Evolutionary conservation across 2,113 vertebrate genomes (phyloP), one percentile per base, ranked within the genome.

Genomic region (Chelonoidis abingdonii): DNA sequence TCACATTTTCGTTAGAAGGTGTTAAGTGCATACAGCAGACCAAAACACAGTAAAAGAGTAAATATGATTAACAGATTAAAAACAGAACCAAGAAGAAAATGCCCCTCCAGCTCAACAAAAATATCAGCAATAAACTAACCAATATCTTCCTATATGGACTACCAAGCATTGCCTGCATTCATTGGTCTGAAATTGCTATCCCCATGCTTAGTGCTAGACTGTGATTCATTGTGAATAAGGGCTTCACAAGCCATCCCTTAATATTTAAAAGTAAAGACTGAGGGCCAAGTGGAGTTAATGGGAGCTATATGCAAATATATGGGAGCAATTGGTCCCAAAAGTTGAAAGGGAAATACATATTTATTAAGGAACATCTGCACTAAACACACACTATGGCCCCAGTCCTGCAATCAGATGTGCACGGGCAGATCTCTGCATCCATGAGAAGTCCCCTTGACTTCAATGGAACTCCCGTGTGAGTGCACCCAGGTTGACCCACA

Each of bases 81-180:
- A 89, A 50, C 5, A 89, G 24, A 59, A 6, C 91, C 38, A 41
- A 94, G 93, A 95, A 95, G 35, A 96, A 84, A 17, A 29, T 83
- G 38, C 62, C 88, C 89, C 25, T 87, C 17, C 52, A 56, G n/a
- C 76, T 29, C 25, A 87, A 92, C 76, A 25, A 53, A 7, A 35
- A 72, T 3, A 22, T 29, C 3, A 83, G 21, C 14, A 93, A 83
- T 49, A 76, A 72, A 53, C 16, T 10, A 65, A 85, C 80, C 53
- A 31, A 31, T 65, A 38, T 1, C 62, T 16, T 94, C 21, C 75
- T 35, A 65, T 83, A 82, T 85, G 72, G n/a, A 76, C 72, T 52
- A 52, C 1, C 17, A 94, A 84, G 38, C 0, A 1, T 52, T 49
- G 16, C 2, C 7, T 47, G 27, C 11, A 44, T 59, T 94, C 9